Percentiles rank a stretch among this genome's conserved stretches.
These are phyloP conservation scores for Leontocebus nigricollis DNA, from an alignment of 2,797 vertebrate species.

Conservation along the genomic window DNA sequence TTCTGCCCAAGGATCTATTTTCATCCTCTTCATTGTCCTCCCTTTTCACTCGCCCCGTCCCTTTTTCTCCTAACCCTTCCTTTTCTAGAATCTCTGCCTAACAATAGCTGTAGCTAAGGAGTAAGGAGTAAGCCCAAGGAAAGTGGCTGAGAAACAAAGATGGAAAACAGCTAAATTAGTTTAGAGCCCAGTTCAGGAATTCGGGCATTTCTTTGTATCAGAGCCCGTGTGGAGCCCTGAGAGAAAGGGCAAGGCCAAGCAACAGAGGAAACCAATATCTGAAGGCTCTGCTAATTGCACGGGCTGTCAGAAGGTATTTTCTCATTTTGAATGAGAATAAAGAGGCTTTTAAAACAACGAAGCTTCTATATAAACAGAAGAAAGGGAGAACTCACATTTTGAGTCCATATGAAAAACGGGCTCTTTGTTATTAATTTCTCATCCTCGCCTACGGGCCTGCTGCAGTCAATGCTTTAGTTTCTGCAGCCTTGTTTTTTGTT, in stretches of 20 bases:
- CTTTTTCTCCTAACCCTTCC: background rate
- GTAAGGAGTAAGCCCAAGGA: background rate
- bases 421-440: conserved; percentile 49
- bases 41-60: background rate
- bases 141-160: background rate
- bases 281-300: conserved; percentile 42
- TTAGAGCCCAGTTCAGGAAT: background rate
- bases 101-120: background rate
- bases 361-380: conserved; percentile 9
- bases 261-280: conserved; percentile 20
- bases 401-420: conserved; percentile 48
- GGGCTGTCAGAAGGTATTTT: conserved; percentile 56
- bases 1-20: background rate
- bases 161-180: background rate
- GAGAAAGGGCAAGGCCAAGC: background rate
- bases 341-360: conserved; percentile 57
- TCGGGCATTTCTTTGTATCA: background rate
- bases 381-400: conserved; percentile 16
- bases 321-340: conserved; percentile 65
- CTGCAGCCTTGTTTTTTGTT: background rate
- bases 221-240: background rate
- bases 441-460: background rate
- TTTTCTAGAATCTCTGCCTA: background rate
- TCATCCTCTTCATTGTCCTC: background rate
- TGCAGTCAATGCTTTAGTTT: background rate